phyloP scores from a whole-genome alignment of 37 sponge, comb jelly and placozoan species.

The Aplysina aerophoba region DNA sequence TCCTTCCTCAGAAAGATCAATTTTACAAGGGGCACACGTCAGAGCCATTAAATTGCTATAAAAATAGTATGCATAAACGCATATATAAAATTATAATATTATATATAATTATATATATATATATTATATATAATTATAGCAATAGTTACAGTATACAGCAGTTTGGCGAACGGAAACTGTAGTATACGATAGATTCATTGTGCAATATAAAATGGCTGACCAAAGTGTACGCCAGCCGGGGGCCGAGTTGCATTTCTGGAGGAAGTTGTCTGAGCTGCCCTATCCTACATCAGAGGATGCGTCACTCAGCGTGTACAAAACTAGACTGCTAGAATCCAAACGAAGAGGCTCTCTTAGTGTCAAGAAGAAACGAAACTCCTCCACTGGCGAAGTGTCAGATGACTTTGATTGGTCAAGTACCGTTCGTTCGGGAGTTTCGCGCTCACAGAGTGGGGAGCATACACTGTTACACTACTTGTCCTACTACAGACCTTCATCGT shows the following conservation, averaged over 20 bases:
- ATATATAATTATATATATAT: no score
- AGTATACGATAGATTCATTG: neutral
- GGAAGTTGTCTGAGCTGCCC: neutral
- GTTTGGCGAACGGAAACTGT: neutral
- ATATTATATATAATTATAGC: no score
- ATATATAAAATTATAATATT: no score
- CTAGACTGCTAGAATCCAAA: conserved; percentile 1
- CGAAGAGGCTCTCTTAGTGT: neutral
- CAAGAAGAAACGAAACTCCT: conserved; percentile 2
- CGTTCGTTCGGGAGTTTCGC: neutral
- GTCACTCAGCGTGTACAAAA: neutral
- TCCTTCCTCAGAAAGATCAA: no score
- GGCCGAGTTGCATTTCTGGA: neutral
- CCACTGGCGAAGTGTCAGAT: conserved; percentile 10
- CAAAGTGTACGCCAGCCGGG: neutral
- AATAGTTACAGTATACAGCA: no score
- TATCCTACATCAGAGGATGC: conserved; percentile 7
- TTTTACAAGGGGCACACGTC: no score
- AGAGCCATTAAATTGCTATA: no score
- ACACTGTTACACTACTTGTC: conserved; percentile 3
- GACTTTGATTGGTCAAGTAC: conserved; percentile 22
- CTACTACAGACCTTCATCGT: neutral
- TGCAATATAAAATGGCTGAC: neutral
- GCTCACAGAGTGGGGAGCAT: conserved; percentile 8
- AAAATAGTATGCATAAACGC: no score